Conservation (phyloP, 2,797 vertebrate genomes). For the Acropternis orthonyx region DNA sequence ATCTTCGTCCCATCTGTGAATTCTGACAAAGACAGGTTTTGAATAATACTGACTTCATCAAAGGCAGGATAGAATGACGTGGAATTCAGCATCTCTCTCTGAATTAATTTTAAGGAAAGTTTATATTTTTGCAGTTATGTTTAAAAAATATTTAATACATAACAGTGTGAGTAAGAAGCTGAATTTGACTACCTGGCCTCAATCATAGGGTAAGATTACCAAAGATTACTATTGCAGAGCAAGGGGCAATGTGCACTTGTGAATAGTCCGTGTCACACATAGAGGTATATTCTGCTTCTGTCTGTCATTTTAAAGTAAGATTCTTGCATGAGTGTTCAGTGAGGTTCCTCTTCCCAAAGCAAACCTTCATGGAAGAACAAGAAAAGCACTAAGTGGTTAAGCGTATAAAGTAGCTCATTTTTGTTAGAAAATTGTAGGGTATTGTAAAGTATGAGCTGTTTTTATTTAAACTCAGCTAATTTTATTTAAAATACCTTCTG, state of each 20-base stretch:
- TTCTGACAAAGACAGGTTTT: not conserved
- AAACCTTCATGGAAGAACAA: not conserved
- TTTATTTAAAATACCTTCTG: constrained; percentile 39
- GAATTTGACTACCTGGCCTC: not conserved
- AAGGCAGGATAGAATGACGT: not conserved
- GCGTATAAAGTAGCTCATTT: not conserved
- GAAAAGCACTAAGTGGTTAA: not conserved
- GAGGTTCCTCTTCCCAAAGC: not conserved
- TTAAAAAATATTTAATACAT: not conserved
- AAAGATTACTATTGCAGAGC: not conserved
- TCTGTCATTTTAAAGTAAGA: not conserved
- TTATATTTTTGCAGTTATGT: not conserved
- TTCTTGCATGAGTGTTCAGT: not conserved
- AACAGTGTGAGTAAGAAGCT: not conserved
- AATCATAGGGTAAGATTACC: not conserved
- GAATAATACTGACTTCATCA: not conserved
- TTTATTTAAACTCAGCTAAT: constrained; percentile 24
- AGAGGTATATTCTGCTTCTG: not conserved
- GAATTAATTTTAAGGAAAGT: not conserved
- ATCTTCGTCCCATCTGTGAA: not conserved
- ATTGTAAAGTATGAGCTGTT: not conserved
- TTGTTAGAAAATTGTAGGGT: constrained; percentile 2
- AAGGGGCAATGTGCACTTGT: not conserved
- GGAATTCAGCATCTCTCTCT: not conserved
- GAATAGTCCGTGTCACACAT: not conserved